A percentile compares a stretch with the other conserved stretches of the same genome.
Evolutionary conservation across 1,140 invertebrate genomes (phyloP).

Genomic region (Psilanteris sp.): DNA sequence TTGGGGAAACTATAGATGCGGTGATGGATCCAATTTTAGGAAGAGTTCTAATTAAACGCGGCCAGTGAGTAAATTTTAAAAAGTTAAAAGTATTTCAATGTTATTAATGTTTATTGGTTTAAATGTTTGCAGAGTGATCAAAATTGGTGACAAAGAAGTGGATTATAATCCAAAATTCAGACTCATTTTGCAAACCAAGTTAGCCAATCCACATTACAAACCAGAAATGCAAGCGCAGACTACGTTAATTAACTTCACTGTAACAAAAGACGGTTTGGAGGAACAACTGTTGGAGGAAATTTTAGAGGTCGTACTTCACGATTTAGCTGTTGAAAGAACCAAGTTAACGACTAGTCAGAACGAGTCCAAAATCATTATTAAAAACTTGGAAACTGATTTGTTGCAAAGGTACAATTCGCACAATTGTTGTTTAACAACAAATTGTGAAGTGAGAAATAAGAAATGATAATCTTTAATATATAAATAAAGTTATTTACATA

Average conservation of each 20-base stretch:
- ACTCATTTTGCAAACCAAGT: slow-evolving; percentile 95
- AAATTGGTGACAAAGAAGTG: slow-evolving; percentile 97
- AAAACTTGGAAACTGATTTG: slow-evolving; percentile 93
- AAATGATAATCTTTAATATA: no score
- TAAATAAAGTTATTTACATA: no score
- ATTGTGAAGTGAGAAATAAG: no score
- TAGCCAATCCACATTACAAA: slow-evolving; percentile 98
- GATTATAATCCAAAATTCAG: slow-evolving; percentile 94
- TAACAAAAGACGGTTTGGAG: slow-evolving; percentile 94
- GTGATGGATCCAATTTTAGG: slow-evolving; percentile 94
- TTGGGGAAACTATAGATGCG: slow-evolving; percentile 93
- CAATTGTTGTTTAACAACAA: no score
- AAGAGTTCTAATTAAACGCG: slow-evolving; percentile 91
- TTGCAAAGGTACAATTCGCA: slow-evolving; percentile 80
- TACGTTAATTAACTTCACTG: slow-evolving; percentile 97
- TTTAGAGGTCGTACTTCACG: slow-evolving; percentile 94
- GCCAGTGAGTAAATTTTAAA: slow-evolving; percentile 82
- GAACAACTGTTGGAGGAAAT: slow-evolving; percentile 96
- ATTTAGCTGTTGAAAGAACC: slow-evolving; percentile 79
- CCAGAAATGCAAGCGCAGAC: slow-evolving; percentile 99
- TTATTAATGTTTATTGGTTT: slow-evolving; percentile 25
- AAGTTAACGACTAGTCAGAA: slow-evolving; percentile 95
- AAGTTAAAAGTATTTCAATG: no score
- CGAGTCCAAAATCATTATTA: slow-evolving; percentile 95
- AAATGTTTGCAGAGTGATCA: slow-evolving; percentile 90